phyloP scores from a whole-genome alignment of 2,113 vertebrate species.

The Rissa tridactyla region DNA sequence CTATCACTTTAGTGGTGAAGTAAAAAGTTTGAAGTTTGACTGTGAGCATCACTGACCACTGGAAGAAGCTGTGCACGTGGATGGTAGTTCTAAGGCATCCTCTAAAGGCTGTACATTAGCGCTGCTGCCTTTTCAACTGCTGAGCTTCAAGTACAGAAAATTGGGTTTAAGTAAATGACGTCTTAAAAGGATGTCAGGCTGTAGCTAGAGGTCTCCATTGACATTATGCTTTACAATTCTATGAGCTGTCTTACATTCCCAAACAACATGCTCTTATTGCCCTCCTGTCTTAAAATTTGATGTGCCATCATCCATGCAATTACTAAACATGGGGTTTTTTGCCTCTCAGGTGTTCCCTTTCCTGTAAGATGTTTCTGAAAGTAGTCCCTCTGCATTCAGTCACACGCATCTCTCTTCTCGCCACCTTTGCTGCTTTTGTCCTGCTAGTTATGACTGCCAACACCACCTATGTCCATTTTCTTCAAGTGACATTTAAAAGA shows the following conservation, averaged over 20 bases:
- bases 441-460: not conserved
- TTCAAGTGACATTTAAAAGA: not conserved
- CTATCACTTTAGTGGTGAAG: not conserved
- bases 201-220: not conserved
- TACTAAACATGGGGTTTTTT: not conserved
- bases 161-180: not conserved
- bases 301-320: not conserved
- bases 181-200: not conserved
- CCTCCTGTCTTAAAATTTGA: not conserved
- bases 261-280: not conserved
- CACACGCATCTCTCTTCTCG: not conserved
- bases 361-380: not conserved
- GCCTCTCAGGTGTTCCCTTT: not conserved
- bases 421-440: not conserved
- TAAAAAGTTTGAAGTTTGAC: not conserved
- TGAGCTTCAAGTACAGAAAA: not conserved
- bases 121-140: not conserved
- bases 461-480: not conserved
- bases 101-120: not conserved
- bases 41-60: not conserved
- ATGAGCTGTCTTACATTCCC: not conserved
- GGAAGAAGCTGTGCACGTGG: not conserved
- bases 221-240: not conserved
- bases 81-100: not conserved
- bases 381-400: not conserved